These are phyloP conservation scores for Diglossa brunneiventris DNA, from an alignment of 2,113 vertebrate genomes.

Conservation along the genomic window DNA sequence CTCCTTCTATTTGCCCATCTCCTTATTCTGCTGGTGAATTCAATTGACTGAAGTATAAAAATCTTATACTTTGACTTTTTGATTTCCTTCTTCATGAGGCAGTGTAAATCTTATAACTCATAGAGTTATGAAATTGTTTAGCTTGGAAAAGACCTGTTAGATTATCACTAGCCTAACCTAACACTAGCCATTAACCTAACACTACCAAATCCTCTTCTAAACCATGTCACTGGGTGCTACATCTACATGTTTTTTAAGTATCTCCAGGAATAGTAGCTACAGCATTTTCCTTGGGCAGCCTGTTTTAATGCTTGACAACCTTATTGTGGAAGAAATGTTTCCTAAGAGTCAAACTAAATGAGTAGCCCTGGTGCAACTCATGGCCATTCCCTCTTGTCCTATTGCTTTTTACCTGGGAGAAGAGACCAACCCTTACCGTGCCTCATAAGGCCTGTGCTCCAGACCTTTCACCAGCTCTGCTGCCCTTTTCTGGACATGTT, in stretches of 20 bases:
- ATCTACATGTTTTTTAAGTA: not conserved
- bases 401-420: not conserved
- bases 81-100: not conserved
- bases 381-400: not conserved
- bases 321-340: not conserved
- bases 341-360: not conserved
- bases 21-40: not conserved
- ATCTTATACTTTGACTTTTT: not conserved
- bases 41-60: not conserved
- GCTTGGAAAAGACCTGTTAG: not conserved
- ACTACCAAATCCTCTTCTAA: not conserved
- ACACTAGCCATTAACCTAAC: not conserved
- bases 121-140: not conserved
- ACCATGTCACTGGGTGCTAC: not conserved
- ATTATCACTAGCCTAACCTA: accelerated
- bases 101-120: not conserved
- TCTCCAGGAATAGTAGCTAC: not conserved
- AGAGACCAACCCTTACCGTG: accelerated
- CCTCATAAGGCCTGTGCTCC: not conserved
- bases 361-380: not conserved
- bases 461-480: not conserved
- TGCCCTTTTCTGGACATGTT: not conserved
- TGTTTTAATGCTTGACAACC: not conserved
- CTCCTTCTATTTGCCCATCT: not conserved
- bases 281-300: not conserved